Evolutionary conservation across 2,113 vertebrate genomes (phyloP), one percentile per base, ranked within the genome.

Genomic region (Plectropomus leopardus): DNA sequence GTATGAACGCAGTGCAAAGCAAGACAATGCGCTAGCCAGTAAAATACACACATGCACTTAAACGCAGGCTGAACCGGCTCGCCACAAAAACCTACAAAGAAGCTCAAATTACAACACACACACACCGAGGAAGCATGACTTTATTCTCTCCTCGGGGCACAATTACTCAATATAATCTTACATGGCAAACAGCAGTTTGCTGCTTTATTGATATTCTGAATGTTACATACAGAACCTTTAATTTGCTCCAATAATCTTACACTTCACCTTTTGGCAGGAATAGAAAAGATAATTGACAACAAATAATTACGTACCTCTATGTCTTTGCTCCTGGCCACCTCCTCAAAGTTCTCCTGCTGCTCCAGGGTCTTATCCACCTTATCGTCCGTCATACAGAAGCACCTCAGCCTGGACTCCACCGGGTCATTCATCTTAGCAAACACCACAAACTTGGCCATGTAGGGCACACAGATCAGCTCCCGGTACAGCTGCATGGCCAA

Each of bases 321-420:
- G 87, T 99, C 98, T 96, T 99, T 99, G 95, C 98, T 99, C 85
- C 98, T 95, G 78, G 98, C 98, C 83, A 98, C 98, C 89, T 99
- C 98, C 93, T 99, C 98, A 74, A 99, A 99, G 91, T 99, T 99
- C 88, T 99, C 98, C 86, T 99, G 98, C 80, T 99, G 98, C 90
- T 99, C 98, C 90, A 99, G 92, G 24, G 98, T 99, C 94, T 99
- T 99, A 91, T 99, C 98, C 81, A 99, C 98, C 94, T 98, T 99
- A 90, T 99, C 98, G 19, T 99, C 98, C 0, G 98, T 99, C 98
- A 99, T 99, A 82, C 98, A 99, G 94, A 99, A 99, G 92, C 98
- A 99, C 55, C 98, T 95, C 69, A 99, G 91, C 57, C 92, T 96
- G 51, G 98, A 98, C 90, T 99, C 98, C 84, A 99, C 95, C 0